Evolutionary conservation across 2,113 vertebrate species (phyloP).

Genomic region (Heptranchias perlo): DNA sequence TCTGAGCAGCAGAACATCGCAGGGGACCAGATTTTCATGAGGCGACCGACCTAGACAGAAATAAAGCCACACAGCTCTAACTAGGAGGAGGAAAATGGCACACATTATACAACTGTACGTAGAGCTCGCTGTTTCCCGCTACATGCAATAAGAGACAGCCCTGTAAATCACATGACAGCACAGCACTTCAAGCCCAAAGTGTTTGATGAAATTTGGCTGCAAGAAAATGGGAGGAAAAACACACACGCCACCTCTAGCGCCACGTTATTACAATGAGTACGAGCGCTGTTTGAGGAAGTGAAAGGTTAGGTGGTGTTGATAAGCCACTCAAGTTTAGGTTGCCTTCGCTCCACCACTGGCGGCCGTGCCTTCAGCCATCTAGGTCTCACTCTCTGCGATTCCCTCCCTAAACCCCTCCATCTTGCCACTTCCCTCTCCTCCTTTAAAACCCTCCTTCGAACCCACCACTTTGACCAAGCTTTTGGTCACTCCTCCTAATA

Average conservation of each 20-base stretch:
- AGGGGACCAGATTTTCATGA: constrained; percentile 87
- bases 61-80: background rate
- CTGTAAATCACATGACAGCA: background rate
- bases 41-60: constrained; percentile 69
- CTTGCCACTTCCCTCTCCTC: background rate
- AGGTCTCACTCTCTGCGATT: background rate
- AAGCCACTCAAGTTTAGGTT: background rate
- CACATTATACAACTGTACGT: background rate
- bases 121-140: background rate
- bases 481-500: background rate
- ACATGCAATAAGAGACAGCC: background rate
- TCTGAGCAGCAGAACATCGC: constrained; percentile 81
- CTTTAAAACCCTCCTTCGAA: background rate
- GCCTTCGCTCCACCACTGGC: background rate
- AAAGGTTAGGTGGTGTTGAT: background rate
- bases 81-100: fast-evolving
- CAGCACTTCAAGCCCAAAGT: background rate
- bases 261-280: background rate
- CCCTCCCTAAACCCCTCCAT: background rate
- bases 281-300: background rate
- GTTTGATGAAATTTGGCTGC: background rate
- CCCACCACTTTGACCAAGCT: background rate
- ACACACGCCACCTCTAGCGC: background rate
- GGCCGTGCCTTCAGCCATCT: background rate
- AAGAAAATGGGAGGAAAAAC: background rate